Base-by-base conservation (phyloP, 2,888 invertebrate species). In the Chouioia cunea region DNA sequence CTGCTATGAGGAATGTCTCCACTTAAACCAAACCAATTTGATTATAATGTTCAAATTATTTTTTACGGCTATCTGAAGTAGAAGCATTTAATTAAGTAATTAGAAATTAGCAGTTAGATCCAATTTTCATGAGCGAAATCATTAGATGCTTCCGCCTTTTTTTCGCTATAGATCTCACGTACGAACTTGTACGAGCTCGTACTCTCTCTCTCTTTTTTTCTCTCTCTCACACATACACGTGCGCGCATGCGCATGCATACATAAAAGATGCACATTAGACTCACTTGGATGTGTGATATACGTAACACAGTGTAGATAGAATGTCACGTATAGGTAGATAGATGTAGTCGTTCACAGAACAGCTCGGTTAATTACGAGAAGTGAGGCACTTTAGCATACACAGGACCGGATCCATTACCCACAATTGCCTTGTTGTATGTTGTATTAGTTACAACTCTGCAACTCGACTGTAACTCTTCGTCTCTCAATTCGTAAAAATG, bases 361-460 rank as follows among this genome's bases (percentile, higher is more conserved):
- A n/a, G 70, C 73, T 74, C 69, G 65, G 78, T 79, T 81, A 79
- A 80, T 81, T 79, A 76, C 80, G 75, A 77, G 77, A 76, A 76
- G 74, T 77, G 77, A 75, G 77, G 79, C 79, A 76, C 52, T 20
- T 23, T 15, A 15, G 20, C 22, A 20, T 15, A 58, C 58, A 74
- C 75, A 74, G 76, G 79, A 80, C 80, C 77, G 79, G 80, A 80
- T 78, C 81, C 79, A 81, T 82, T 82, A 82, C 81, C 76, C 80
- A 77, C 81, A 79, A 82, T 82, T 82, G 82, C 81, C 81, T 79
- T 78, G 81, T 82, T 81, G n/a, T n/a, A n/a, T n/a, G n/a, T n/a
- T n/a, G n/a, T n/a, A 82, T 82, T 82, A 82, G 82, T 82, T 82
- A 81, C 80, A n/a, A n/a, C n/a, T n/a, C n/a, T n/a, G n/a, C 80